phyloP scores from a whole-genome alignment of 1,140 invertebrate genomes.

The Neodiprion pinetum region DNA sequence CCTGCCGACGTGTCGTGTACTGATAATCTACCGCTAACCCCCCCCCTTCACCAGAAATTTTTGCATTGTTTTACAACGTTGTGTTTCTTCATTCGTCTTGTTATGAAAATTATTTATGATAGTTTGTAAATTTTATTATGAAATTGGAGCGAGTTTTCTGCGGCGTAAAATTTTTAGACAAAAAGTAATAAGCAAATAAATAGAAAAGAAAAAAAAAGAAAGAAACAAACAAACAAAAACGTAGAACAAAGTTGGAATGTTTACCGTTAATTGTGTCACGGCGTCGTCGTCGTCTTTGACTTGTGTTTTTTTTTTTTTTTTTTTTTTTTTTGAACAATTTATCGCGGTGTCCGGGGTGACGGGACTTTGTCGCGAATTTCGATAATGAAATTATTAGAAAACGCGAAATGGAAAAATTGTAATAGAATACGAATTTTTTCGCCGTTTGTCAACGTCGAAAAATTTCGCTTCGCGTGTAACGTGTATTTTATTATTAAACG shows the following conservation, averaged over 20 bases:
- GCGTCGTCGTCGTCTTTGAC: background rate
- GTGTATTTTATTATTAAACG: background rate
- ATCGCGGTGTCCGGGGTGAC: background rate
- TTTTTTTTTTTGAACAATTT: background rate
- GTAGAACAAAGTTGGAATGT: background rate
- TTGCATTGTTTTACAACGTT: background rate
- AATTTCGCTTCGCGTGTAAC: background rate
- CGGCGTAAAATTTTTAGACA: background rate
- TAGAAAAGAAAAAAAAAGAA: background rate
- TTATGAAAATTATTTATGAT: background rate
- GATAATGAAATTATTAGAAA: background rate
- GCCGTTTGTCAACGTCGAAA: background rate
- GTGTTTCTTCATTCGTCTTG: background rate
- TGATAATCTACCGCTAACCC: too few species aligned
- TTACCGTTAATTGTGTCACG: background rate
- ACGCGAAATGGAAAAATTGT: background rate
- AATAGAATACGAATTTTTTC: too few species aligned
- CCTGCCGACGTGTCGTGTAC: too few species aligned
- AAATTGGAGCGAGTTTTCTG: background rate
- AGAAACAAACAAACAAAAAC: background rate
- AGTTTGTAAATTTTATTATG: background rate
- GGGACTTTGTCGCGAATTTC: background rate
- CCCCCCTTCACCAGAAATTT: background rate
- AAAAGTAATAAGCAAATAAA: background rate
- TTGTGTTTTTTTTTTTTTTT: background rate